Percentiles rank a stretch among this genome's conserved stretches.
phyloP scores from a whole-genome alignment of 2,797 vertebrate species.

The Dryobates pubescens region DNA sequence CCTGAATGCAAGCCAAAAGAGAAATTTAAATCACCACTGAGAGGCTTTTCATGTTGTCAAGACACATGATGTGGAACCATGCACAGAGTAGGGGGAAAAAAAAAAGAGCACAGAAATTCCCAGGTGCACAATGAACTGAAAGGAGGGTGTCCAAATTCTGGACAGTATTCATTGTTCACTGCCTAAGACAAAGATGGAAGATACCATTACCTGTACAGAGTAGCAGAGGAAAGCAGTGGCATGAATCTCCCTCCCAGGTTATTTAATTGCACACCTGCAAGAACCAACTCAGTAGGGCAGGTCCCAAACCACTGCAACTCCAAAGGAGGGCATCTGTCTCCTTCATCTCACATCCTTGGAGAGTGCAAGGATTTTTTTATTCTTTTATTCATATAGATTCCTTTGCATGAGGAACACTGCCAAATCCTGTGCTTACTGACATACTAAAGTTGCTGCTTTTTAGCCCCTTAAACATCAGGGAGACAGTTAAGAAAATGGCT shows the following conservation, averaged over 20 bases:
- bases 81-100: background rate
- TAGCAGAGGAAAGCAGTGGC: background rate
- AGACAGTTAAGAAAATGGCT: background rate
- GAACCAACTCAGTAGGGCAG: background rate
- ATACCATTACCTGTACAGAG: background rate
- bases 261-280: background rate
- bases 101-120: background rate
- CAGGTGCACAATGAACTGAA: rapidly evolving
- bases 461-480: background rate
- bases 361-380: background rate
- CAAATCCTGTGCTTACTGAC: background rate
- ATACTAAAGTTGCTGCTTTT: slow-evolving; percentile 3
- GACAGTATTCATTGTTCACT: background rate
- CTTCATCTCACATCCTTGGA: background rate
- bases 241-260: background rate
- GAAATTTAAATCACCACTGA: background rate
- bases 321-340: background rate
- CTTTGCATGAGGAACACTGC: background rate
- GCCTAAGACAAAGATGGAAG: background rate
- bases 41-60: background rate
- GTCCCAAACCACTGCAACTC: background rate
- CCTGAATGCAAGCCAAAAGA: background rate
- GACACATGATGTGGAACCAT: background rate
- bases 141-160: background rate
- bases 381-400: background rate